Base-by-base conservation (phyloP, 2,888 invertebrate species). In the Nematopogon swammerdamellus region DNA sequence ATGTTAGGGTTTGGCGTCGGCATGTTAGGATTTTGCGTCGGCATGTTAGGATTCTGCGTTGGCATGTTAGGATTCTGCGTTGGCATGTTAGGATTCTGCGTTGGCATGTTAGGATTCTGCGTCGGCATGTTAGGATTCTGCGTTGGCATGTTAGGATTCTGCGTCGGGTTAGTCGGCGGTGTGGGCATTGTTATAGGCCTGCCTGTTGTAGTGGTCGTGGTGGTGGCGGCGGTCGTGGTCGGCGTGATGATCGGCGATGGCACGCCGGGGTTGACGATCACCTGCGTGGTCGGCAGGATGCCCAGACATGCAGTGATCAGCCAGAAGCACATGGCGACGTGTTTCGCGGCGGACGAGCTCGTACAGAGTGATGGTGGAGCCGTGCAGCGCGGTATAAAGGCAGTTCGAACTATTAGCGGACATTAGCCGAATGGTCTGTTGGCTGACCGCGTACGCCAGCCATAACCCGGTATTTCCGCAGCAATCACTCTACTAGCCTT, bases 261-360 rank as follows among this genome's bases (percentile, higher is more conserved):
- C n/a, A 68, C 64, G 14, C 68, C 74, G 14, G 68, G 67, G 16
- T 72, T 62, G 16, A 75, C 60, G 19, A 61, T 63, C 2, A 64
- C 57, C n/a, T 65, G 65, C 18, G 63, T 70, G 29, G 66, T 51
- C 14, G 75, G 76, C 53, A 74, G 55, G 51, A 79, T 59, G 52
- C 80, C 79, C 55, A 80, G 63, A 55, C 80, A 80, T 44, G 80
- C 76, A 19, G 80, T 77, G 52, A 80, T 56, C 52, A 80, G 62
- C 80, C 80, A 80, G 57, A 80, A 58, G 63, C 80, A 80, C 80
- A 80, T 80, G 14, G 47, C 53, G 49, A 29, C 46, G 5, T 25
- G 25, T 25, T 4, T 25, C 25, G 16, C 18, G 42, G 10, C 36
- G 16, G 19, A 45, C 45, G 30, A 36, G 14, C 18, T 19, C 18